Evolutionary conservation across 1,140 invertebrate species (phyloP).

Genomic region (Littorina saxatilis): DNA sequence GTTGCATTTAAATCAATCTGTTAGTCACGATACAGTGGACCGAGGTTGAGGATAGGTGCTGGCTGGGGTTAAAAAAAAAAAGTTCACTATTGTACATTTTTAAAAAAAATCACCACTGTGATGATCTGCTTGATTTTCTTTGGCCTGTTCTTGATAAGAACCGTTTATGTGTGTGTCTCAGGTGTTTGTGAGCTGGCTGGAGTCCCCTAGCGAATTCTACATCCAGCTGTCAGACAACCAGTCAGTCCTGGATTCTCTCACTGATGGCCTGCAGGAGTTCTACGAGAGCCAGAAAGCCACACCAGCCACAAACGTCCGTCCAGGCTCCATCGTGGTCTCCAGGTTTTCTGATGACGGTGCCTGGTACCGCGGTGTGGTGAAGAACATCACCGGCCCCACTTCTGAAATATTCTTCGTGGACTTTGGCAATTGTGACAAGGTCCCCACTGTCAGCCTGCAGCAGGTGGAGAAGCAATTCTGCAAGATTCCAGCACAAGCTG

Average conservation of each 20-base stretch:
- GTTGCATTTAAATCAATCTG: too few species aligned
- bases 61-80: too few species aligned
- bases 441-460: conserved; percentile 47
- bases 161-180: too few species aligned
- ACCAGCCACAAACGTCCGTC: conserved; percentile 26
- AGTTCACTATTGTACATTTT: too few species aligned
- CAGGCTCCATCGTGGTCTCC: conserved; percentile 81
- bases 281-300: conserved; percentile 36
- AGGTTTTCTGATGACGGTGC: conserved; percentile 83
- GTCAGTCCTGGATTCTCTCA: conserved; percentile 72
- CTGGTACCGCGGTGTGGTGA: conserved; percentile 87
- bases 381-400: conserved; percentile 76
- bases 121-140: too few species aligned
- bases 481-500: conserved; percentile 49
- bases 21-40: too few species aligned
- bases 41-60: too few species aligned
- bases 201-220: conserved; percentile 76
- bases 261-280: conserved; percentile 71
- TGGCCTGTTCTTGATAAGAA: too few species aligned
- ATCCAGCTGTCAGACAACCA: conserved; percentile 74
- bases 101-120: too few species aligned
- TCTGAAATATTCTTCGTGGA: conserved; percentile 88
- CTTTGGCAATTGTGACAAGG: conserved; percentile 76
- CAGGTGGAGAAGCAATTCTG: conserved; percentile 49
- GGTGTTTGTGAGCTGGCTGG: conserved; percentile 67